Base-by-base conservation (phyloP, 1,140 invertebrate species). In the Ganaspis sp. region DNA sequence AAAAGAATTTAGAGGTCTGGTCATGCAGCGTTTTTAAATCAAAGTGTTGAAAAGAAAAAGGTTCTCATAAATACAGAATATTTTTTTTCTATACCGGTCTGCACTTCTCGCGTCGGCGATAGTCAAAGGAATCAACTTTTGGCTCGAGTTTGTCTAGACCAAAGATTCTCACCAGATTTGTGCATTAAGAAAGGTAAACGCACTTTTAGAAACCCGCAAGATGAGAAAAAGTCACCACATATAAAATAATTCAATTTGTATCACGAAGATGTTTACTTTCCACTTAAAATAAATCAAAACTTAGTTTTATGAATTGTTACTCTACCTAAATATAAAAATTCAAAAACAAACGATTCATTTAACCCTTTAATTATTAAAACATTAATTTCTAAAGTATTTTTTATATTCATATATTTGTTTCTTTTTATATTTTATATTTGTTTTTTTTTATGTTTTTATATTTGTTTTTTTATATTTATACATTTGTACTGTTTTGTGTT, bases 181-280 rank as follows among this genome's bases (percentile, higher is more conserved):
- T 86, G 84, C 85, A 87, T 86, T 88, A 86, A 72, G 77, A 74
- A 83, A 86, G 77, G 83, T 85, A 86, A 86, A 86, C 81, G 80
- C 81, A 77, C 77, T 86, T 87, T 84, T 81, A n/a, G 80, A 74
- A 74, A 64, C 38, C 34, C 53, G 23, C 34, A 11, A 54, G 11
- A 73, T 58, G 64, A 71, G 73, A 70, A 21, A 70, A 70, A 70
- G 37, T 38, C 19, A 17, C 45, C 17, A 70, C 6, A 40, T 12
- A 70, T 4, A 38, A 38, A 40, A 45, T 19, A 72, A 23, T 49
- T 9, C 6, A 72, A 72, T 45, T 6, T 23, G 15, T 34, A 37
- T 34, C 26, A 17, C 17, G 9, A 29, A 37, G 17, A 29, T 34
- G 11, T 70, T 70, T 37, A 70, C 21, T 64, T 64, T 64, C 6